Evolutionary conservation across 1,140 invertebrate species (phyloP), one percentile per base, ranked within the genome.

Genomic region (Oedothorax gibbosus): DNA sequence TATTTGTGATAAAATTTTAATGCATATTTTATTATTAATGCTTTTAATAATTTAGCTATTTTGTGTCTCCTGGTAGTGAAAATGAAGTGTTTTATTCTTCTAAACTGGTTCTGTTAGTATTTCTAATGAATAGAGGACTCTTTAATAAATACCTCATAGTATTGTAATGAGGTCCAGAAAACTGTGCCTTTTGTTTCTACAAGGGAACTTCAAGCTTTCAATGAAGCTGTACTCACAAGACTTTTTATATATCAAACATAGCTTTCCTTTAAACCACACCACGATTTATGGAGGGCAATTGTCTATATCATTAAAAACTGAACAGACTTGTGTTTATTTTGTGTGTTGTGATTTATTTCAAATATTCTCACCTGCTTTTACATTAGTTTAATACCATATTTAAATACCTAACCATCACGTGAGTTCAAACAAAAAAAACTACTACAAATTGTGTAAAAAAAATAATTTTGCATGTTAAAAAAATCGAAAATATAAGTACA

Each of bases 101-200:
- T 35, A 35, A 35, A 35, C 35, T 35, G 35, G 35, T 35, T 35
- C 14, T 75, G 72, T 57, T 82, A 35, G 35, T 35, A 35, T 35
- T 35, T 35, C 35, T 35, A 53, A 21, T 71, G 54, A 20, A 71
- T 71, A 56, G 51, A 60, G 15, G 18, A 79, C 76, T 60, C 18
- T 82, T 82, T 82, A 73, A 49, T 20, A 56, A 76, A 75, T 84
- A 76, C 66, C 81, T 84, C 72, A 65, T 84, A 84, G 81, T 84
- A 53, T 84, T 84, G 71, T 84, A 62, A 71, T 84, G 62, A 84
- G 78, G 83, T 85, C 83, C 73, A 85, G 75, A 85, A 85, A 62
- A 35, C 35, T 78, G 83, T 85, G 83, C 83, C 83, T 85, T 85
- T 85, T 85, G 73, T 85, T 85, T 60, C 92, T 86, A 84, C 68